A percentile compares a stretch with the other conserved stretches of the same genome.
Conservation (phyloP, 2,888 invertebrate species). For the Ochropacha duplaris region DNA sequence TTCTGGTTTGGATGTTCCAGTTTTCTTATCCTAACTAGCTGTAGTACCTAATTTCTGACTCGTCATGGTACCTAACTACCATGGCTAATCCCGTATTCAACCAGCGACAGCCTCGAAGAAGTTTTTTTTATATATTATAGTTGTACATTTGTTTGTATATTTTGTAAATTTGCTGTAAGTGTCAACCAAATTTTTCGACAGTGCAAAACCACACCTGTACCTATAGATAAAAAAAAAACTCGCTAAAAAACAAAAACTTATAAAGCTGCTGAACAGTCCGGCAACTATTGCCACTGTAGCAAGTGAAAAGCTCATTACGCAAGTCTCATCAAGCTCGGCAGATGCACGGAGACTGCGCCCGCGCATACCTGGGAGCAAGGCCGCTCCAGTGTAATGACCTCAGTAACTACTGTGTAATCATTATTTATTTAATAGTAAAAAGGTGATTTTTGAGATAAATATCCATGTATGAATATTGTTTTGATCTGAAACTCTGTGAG, state of each 20-base stretch:
- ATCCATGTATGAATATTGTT: background rate
- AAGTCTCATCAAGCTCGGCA: constrained; percentile 8
- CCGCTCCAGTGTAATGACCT: constrained; percentile 8
- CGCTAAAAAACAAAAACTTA: background rate
- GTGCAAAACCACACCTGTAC: too few species aligned
- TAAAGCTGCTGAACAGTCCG: background rate
- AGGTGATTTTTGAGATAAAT: background rate
- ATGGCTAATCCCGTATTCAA: too few species aligned
- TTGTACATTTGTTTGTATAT: too few species aligned
- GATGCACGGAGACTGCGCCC: constrained; percentile 9
- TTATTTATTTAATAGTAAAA: background rate
- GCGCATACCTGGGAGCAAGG: constrained; percentile 15
- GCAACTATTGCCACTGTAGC: background rate
- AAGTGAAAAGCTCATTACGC: constrained; percentile 11
- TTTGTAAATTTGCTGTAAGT: too few species aligned
- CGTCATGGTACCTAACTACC: too few species aligned
- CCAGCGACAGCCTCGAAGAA: too few species aligned
- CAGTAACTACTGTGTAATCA: constrained; percentile 1
- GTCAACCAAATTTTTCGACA: too few species aligned
- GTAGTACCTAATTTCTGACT: too few species aligned
- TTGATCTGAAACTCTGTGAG: background rate
- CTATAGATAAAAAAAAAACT: background rate
- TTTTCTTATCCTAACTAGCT: too few species aligned
- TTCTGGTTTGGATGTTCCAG: too few species aligned
- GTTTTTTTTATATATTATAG: too few species aligned